Conservation (phyloP, 2,888 invertebrate genomes). For the Aproaerema taeniolella region DNA sequence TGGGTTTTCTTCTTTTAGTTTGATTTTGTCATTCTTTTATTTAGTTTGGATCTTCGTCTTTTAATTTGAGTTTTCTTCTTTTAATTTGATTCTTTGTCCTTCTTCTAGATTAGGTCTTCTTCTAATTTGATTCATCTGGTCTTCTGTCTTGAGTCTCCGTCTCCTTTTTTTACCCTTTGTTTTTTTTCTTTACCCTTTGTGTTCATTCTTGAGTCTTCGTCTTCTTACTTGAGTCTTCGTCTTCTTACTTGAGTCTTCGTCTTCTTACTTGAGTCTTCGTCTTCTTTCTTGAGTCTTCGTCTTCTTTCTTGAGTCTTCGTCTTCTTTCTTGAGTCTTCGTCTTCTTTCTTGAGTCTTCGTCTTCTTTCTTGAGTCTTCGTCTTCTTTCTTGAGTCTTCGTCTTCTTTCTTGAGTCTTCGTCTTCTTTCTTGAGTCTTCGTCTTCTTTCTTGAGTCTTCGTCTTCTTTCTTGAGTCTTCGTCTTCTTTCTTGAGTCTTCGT, state of each 20-base stretch:
- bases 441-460: background rate
- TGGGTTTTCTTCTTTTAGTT: background rate
- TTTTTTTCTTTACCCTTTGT: background rate
- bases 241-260: background rate
- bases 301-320: conserved; percentile 1
- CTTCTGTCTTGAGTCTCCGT: conserved; percentile 9
- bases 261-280: conserved; percentile 8
- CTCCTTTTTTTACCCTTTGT: conserved; percentile 4
- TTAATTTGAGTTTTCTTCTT: background rate
- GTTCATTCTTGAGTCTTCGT: background rate
- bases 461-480: conserved; percentile 6
- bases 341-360: conserved; percentile 5
- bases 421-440: conserved; percentile 3
- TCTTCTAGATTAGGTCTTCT: no score
- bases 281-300: background rate
- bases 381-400: conserved; percentile 1
- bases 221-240: conserved; percentile 3
- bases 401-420: conserved; percentile 4
- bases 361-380: conserved; percentile 4
- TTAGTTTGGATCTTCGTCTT: background rate
- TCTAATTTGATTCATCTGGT: no score
- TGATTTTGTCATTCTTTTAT: background rate
- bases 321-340: background rate
- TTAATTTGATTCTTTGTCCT: background rate
- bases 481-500: background rate